Evolutionary conservation across 2,113 vertebrate species (phyloP).

Genomic region (Isurus oxyrinchus): DNA sequence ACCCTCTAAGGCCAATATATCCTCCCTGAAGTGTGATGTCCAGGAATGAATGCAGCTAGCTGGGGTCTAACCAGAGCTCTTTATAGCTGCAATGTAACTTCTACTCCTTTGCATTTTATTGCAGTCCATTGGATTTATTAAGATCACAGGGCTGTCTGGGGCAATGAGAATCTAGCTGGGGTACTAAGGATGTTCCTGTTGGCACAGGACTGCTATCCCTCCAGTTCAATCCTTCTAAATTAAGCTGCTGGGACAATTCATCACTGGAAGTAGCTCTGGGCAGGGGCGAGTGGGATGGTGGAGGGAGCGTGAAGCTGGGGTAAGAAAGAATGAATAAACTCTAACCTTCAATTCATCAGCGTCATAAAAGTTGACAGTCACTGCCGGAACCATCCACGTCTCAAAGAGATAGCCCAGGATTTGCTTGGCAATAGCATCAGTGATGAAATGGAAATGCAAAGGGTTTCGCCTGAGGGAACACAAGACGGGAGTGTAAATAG

Average conservation of each 20-base stretch:
- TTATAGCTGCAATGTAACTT: background rate
- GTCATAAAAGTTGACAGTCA: slow-evolving; percentile 91
- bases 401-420: slow-evolving; percentile 90
- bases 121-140: background rate
- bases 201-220: background rate
- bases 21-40: background rate
- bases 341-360: slow-evolving; percentile 93
- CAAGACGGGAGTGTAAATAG: background rate
- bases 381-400: slow-evolving; percentile 97
- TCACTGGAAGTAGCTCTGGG: background rate
- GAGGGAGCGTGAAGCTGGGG: background rate
- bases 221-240: background rate
- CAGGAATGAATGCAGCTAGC: background rate
- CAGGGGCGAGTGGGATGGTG: too few species aligned
- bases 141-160: background rate
- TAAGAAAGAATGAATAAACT: background rate
- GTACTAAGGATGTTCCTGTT: background rate
- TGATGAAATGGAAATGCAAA: slow-evolving; percentile 95
- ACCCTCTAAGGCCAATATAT: background rate
- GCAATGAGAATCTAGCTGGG: background rate
- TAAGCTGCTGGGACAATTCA: background rate
- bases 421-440: slow-evolving; percentile 89
- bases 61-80: background rate
- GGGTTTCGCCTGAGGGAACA: slow-evolving; percentile 76
- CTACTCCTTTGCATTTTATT: background rate